Conservation (phyloP, 1,140 invertebrate species). For the Ceratina australensis region DNA sequence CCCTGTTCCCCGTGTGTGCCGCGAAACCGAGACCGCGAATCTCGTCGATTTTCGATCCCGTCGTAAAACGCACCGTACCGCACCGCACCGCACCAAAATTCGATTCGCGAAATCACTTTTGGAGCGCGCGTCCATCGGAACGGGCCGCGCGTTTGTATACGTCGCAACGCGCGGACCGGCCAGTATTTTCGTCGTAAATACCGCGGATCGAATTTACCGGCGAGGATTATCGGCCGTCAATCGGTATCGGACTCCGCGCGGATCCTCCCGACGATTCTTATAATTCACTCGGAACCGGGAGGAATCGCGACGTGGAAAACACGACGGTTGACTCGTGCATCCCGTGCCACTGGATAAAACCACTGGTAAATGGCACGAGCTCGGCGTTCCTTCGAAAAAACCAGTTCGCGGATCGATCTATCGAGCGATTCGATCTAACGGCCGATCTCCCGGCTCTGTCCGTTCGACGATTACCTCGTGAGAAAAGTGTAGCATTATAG, state of each 20-base stretch:
- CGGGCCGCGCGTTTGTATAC: not conserved
- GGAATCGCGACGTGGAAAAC: conserved; percentile 26
- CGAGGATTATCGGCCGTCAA: conserved; percentile 15
- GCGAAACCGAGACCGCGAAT: not conserved
- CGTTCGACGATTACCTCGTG: conserved; percentile 67
- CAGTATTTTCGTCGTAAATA: conserved; percentile 13
- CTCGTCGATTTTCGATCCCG: not conserved
- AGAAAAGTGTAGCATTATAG: conserved; percentile 73
- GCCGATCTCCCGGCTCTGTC: not conserved
- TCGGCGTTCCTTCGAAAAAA: not conserved
- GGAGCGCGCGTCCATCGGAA: not conserved
- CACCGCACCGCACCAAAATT: not conserved
- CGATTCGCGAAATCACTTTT: not conserved
- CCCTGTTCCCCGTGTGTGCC: too few relatives aligned
- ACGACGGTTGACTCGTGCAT: not conserved
- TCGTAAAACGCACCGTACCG: not conserved
- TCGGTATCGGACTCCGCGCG: not conserved
- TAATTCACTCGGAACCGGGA: conserved; percentile 35
- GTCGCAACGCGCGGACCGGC: not conserved
- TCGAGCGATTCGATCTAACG: not conserved
- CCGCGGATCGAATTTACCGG: conserved; percentile 22
- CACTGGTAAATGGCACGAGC: not conserved
- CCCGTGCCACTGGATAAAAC: conserved; percentile 11
- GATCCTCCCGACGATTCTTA: conserved; percentile 5
- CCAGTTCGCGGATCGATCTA: conserved; percentile 13